Evolutionary conservation across 2,888 invertebrate genomes (phyloP), one percentile per base, ranked within the genome.

Genomic region (Macaria liturata): DNA sequence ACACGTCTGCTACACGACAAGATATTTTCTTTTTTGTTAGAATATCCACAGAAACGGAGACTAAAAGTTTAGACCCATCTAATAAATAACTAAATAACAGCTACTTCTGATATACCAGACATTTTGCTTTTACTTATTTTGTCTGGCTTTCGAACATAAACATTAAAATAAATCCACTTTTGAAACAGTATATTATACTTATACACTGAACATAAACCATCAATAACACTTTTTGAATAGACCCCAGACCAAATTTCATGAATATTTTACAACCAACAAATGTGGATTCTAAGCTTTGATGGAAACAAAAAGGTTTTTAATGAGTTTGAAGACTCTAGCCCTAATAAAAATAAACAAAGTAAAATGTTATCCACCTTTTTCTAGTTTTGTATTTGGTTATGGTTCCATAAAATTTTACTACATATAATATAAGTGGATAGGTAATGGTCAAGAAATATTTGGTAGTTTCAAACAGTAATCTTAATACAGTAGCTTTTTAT

Each of bases 301-400:
- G 39, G n/a, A 55, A 55, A 55, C 55, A 59, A 59, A 59, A 52
- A 59, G 48, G 45, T 54, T 54, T 59, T 55, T 59, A 59, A 59
- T 55, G 59, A 59, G 59, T 59, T 59, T 51, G 54, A 59, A 54
- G 54, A 54, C 59, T 52, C 57, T 51, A 52, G 37, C 52, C 32
- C 34, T 44, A 47, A 56, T 58, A 56, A 53, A 62, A 58, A 62
- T 58, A 58, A 61, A 61, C 57, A 54, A 50, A 59, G 54, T 62
- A 53, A 56, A 59, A 56, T 53, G 56, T 47, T 61, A 61, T 49
- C 58, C 54, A 54, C 61, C 54, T 57, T 34, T 57, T 31, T 48
- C 50, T 51, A 43, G 46, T 51, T 42, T 54, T 46, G 46, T 46
- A 50, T 55, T 58, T 53, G 49, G 52, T 62, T 62, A 62, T 59